A percentile compares a stretch with the other conserved stretches of the same genome.
phyloP scores from a whole-genome alignment of 2,113 vertebrate genomes.

The Periophthalmodon schlosseri region DNA sequence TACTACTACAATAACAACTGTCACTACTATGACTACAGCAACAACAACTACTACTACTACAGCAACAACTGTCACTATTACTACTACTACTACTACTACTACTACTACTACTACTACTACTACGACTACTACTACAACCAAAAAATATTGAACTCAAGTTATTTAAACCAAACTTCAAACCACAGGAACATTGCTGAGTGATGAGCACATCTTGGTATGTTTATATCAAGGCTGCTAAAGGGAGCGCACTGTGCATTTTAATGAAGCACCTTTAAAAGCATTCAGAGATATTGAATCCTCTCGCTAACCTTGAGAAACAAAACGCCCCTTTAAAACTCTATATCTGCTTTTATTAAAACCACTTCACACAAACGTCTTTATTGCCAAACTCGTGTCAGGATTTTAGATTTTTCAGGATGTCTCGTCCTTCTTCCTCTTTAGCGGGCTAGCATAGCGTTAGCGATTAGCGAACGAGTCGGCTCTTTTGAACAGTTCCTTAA shows the following conservation, averaged over 20 bases:
- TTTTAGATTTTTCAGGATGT: slow-evolving; percentile 6
- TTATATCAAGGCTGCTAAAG: background rate
- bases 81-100: too few relatives aligned
- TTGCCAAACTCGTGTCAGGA: background rate
- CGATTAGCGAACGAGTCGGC: too few relatives aligned
- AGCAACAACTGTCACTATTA: too few relatives aligned
- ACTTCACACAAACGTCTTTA: background rate
- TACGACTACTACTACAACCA: too few relatives aligned
- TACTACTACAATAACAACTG: too few relatives aligned
- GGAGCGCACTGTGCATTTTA: background rate
- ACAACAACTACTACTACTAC: too few relatives aligned
- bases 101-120: too few relatives aligned
- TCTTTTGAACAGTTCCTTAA: too few relatives aligned
- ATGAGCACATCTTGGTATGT: background rate
- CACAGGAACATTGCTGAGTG: background rate
- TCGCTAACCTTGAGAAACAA: background rate
- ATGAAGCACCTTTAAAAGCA: background rate
- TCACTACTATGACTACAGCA: too few relatives aligned
- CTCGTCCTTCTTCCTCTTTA: background rate
- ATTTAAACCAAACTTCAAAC: background rate
- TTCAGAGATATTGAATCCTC: background rate
- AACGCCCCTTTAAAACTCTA: background rate
- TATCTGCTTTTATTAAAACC: background rate
- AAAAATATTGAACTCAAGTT: background rate
- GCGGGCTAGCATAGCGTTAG: slow-evolving; percentile 4